phyloP scores from a whole-genome alignment of 2,797 vertebrate genomes.

The Dallia pectoralis region DNA sequence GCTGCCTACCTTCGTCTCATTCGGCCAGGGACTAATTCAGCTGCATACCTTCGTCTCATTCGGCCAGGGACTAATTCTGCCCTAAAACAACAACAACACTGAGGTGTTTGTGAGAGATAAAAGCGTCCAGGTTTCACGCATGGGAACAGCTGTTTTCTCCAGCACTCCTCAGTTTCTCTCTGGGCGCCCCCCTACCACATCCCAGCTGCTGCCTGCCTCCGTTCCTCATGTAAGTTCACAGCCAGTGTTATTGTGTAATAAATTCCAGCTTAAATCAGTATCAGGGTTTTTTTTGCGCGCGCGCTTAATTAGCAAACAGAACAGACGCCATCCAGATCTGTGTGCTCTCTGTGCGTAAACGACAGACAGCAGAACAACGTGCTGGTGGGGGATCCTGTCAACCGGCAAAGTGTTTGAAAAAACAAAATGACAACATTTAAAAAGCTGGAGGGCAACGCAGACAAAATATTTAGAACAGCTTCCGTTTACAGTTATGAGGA shows the following conservation, averaged over 20 bases:
- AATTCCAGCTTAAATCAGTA: background rate
- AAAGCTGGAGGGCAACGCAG: background rate
- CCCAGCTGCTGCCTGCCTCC: background rate
- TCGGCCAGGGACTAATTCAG: background rate
- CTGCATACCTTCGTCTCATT: background rate
- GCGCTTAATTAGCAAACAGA: conserved; percentile 9
- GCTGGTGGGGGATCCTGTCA: background rate
- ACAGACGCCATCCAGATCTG: background rate
- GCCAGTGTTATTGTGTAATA: conserved; percentile 4
- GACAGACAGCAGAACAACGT: background rate
- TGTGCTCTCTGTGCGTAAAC: background rate
- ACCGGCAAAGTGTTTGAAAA: conserved; percentile 43
- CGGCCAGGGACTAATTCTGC: background rate
- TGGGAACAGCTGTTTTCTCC: conserved; percentile 1
- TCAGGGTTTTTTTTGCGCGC: conserved; percentile 26
- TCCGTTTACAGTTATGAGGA: too few relatives aligned
- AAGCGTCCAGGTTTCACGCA: background rate
- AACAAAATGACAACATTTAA: background rate
- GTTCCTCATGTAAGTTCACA: background rate
- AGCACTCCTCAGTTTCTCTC: background rate
- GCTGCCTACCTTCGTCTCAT: background rate
- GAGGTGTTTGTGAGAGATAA: background rate
- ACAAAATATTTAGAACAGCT: background rate
- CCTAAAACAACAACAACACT: background rate
- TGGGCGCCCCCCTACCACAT: background rate